phyloP scores from a whole-genome alignment of 2,888 invertebrate genomes.

The Sicus ferrugineus region DNA sequence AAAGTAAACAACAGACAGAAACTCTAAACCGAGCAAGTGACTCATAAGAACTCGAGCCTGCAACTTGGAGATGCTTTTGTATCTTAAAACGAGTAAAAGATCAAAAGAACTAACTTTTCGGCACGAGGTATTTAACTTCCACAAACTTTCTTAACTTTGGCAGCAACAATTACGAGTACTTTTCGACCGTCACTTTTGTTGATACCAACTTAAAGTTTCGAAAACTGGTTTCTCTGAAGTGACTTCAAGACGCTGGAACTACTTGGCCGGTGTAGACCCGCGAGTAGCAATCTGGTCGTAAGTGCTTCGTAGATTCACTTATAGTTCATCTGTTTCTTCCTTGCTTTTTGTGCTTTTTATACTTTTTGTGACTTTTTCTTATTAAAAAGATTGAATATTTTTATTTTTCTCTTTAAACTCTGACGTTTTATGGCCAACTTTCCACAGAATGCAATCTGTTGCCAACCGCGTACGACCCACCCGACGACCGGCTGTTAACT shows the following conservation, averaged over 20 bases:
- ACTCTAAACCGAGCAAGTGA: too few species aligned
- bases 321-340: background rate
- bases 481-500: slow-evolving; percentile 29
- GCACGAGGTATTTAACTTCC: background rate
- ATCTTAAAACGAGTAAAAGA: background rate
- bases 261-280: too few species aligned
- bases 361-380: background rate
- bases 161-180: background rate
- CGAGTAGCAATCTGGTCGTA: too few species aligned
- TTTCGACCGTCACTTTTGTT: background rate
- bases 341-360: background rate
- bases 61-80: background rate
- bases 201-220: background rate
- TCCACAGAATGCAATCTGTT: background rate
- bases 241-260: too few species aligned
- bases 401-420: too few species aligned
- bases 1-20: background rate
- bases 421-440: too few species aligned
- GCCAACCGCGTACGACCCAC: slow-evolving; percentile 13
- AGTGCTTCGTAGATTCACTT: too few species aligned
- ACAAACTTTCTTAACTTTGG: background rate
- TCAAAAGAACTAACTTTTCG: too few species aligned
- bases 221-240: slow-evolving; percentile 4
- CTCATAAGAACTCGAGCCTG: too few species aligned
- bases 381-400: background rate